Conservation (phyloP, 1,140 invertebrate species). For the Phthorimaea operculella region DNA sequence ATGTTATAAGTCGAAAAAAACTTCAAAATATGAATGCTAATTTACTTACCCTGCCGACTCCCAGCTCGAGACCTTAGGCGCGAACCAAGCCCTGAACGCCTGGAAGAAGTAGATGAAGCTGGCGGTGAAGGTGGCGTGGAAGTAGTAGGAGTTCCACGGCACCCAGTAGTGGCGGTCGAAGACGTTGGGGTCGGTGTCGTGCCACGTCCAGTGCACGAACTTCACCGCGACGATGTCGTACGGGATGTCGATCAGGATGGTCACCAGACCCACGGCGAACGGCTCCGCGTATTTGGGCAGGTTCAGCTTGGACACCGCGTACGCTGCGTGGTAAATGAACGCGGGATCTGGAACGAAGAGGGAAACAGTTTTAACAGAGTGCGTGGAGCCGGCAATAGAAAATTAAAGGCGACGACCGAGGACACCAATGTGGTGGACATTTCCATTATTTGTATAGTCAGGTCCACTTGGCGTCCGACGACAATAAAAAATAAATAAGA, state of each 20-base stretch:
- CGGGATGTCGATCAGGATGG: constrained; percentile 81
- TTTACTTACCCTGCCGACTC: constrained; percentile 53
- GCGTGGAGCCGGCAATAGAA: too few relatives aligned
- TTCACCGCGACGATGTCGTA: constrained; percentile 86
- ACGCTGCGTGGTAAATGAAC: constrained; percentile 79
- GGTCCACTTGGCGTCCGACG: too few relatives aligned
- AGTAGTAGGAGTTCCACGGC: constrained; percentile 83
- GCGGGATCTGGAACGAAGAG: constrained; percentile 72
- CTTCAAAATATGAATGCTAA: too few relatives aligned
- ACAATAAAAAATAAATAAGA: too few relatives aligned
- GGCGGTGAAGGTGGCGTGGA: constrained; percentile 80
- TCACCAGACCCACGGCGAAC: constrained; percentile 79
- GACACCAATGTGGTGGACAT: too few relatives aligned
- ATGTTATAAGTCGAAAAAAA: too few relatives aligned
- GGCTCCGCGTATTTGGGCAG: constrained; percentile 76
- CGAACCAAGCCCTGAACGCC: constrained; percentile 67
- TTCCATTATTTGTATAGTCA: too few relatives aligned
- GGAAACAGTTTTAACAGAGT: background rate
- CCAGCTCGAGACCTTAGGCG: constrained; percentile 67
- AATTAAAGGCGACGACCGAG: too few relatives aligned
- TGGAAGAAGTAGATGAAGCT: constrained; percentile 79
- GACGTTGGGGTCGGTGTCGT: constrained; percentile 87
- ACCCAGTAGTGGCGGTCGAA: constrained; percentile 83
- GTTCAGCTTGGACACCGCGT: constrained; percentile 73
- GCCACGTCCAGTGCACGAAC: constrained; percentile 87